phyloP scores from a whole-genome alignment of 2,888 invertebrate genomes.

The Xylota sylvarum region DNA sequence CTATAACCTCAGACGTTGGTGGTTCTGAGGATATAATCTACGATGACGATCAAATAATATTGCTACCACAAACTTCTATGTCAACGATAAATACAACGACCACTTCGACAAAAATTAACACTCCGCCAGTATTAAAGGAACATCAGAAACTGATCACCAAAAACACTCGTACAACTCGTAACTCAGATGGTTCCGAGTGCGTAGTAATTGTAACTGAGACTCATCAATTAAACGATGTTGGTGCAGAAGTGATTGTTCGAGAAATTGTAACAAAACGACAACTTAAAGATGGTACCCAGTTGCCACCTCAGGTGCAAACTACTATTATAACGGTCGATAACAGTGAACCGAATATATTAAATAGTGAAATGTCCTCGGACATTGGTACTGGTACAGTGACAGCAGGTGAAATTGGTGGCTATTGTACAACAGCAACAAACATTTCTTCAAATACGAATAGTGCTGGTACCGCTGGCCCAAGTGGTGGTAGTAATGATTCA shows the following conservation, averaged over 20 bases:
- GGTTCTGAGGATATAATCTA: slow-evolving; percentile 24
- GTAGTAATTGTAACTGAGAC: slow-evolving; percentile 51
- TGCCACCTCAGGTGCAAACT: slow-evolving; percentile 25
- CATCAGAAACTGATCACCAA: slow-evolving; percentile 22
- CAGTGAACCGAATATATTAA: slow-evolving; percentile 2
- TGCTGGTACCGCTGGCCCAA: background rate
- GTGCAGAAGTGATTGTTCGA: slow-evolving; percentile 22
- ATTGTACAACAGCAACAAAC: background rate
- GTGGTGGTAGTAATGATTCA: slow-evolving; percentile 57
- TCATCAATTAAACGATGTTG: slow-evolving; percentile 20
- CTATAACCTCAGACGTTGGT: slow-evolving; percentile 32
- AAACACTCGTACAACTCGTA: slow-evolving; percentile 37
- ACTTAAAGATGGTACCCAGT: slow-evolving; percentile 32
- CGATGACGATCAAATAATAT: slow-evolving; percentile 23
- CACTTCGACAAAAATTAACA: slow-evolving; percentile 1
- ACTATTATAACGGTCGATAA: slow-evolving; percentile 23
- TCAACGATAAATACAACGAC: background rate
- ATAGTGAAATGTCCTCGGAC: background rate
- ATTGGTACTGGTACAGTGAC: background rate
- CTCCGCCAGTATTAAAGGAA: background rate
- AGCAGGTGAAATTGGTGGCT: background rate
- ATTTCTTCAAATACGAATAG: background rate
- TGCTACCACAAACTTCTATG: slow-evolving; percentile 2
- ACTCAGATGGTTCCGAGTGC: slow-evolving; percentile 53
- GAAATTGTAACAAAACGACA: slow-evolving; percentile 34